Conservation (phyloP, 2,888 invertebrate genomes). For the Arrhopalites spinosus region DNA sequence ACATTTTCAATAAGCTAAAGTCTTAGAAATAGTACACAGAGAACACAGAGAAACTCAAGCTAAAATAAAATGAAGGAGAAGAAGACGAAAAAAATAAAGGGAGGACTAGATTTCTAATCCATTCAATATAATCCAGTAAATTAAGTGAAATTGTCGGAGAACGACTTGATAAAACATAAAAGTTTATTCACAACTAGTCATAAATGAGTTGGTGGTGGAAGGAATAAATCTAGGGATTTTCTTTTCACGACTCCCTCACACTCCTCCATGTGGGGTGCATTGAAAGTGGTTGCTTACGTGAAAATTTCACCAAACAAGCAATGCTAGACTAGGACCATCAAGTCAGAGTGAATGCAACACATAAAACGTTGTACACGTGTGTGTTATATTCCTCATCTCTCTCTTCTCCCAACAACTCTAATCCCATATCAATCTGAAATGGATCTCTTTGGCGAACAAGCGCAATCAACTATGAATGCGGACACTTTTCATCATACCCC, state of each 20-base stretch:
- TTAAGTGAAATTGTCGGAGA: conserved; percentile 11
- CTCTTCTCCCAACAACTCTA: conserved; percentile 11
- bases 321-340: background rate
- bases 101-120: conserved; percentile 3
- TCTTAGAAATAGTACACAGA: too few relatives aligned
- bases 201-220: conserved; percentile 18
- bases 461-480: conserved; percentile 31
- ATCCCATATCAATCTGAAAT: conserved; percentile 31
- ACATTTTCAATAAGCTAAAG: too few relatives aligned
- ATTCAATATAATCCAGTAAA: conserved; percentile 18
- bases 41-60: background rate
- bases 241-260: conserved; percentile 14
- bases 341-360: conserved; percentile 7
- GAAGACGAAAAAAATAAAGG: background rate
- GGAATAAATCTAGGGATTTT: conserved; percentile 21
- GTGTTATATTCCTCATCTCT: background rate
- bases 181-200: conserved; percentile 25
- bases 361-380: conserved; percentile 5
- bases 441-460: conserved; percentile 29
- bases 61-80: background rate
- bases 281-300: conserved; percentile 7
- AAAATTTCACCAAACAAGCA: conserved; percentile 6
- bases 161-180: conserved; percentile 2
- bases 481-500: conserved; percentile 28
- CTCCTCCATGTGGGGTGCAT: background rate